Evolutionary conservation across 2,797 vertebrate genomes (phyloP).

Genomic region (Rhinogobio ventralis): DNA sequence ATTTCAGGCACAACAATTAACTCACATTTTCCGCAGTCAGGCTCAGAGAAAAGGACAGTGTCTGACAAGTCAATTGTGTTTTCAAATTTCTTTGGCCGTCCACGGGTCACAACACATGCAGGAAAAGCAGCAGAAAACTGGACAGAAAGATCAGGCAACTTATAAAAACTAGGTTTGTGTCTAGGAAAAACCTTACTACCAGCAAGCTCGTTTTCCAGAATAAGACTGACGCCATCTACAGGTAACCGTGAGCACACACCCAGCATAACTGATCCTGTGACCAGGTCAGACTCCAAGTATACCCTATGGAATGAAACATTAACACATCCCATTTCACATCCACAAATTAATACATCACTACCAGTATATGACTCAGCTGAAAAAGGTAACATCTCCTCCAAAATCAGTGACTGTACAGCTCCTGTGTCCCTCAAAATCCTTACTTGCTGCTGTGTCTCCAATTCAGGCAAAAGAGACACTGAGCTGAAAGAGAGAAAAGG

Average conservation of each 20-base stretch:
- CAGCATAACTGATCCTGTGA: background rate
- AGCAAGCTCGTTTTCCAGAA: constrained; percentile 1
- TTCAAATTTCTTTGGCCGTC: background rate
- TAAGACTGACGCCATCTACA: background rate
- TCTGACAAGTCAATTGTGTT: background rate
- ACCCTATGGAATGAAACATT: background rate
- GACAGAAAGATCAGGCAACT: background rate
- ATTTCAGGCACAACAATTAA: background rate
- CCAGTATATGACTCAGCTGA: background rate
- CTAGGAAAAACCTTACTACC: background rate
- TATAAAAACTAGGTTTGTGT: background rate
- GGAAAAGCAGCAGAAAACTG: background rate
- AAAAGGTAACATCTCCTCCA: background rate
- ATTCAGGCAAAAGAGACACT: background rate
- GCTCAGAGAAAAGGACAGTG: constrained; percentile 30
- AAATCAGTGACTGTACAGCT: background rate
- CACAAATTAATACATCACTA: background rate
- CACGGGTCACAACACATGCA: constrained; percentile 34
- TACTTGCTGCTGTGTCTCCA: background rate
- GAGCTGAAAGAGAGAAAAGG: background rate
- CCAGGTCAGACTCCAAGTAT: background rate
- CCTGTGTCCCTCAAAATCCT: background rate
- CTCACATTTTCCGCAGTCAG: background rate
- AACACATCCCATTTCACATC: constrained; percentile 22
- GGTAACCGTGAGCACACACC: background rate